Conservation (phyloP, 2,797 vertebrate species). For the Channa striata region DNA sequence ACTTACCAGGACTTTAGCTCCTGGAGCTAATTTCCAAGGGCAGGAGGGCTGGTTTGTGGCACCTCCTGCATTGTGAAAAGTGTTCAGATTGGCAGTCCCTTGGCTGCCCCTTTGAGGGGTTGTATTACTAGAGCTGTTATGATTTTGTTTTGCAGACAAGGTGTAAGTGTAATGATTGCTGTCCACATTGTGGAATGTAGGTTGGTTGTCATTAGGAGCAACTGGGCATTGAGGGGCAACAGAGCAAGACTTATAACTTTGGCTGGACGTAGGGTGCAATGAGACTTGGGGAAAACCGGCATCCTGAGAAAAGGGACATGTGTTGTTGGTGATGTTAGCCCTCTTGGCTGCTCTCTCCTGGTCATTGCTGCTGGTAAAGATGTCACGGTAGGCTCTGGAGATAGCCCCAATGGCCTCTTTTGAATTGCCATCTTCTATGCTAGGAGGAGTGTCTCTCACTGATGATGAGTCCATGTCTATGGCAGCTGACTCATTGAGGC, state of each 20-base stretch:
- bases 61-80: slow-evolving; percentile 51
- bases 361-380: slow-evolving; percentile 75
- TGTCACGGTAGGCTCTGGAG: slow-evolving; percentile 84
- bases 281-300: slow-evolving; percentile 63
- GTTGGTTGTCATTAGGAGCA: slow-evolving; percentile 67
- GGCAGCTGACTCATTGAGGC: slow-evolving; percentile 80
- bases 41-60: slow-evolving; percentile 72
- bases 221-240: slow-evolving; percentile 63
- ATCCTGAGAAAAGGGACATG: slow-evolving; percentile 74
- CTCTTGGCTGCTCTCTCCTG: slow-evolving; percentile 76
- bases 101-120: slow-evolving; percentile 50
- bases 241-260: slow-evolving; percentile 72
- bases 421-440: slow-evolving; percentile 73
- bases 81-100: slow-evolving; percentile 58
- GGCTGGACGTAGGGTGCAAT: slow-evolving; percentile 45
- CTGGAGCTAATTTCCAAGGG: slow-evolving; percentile 80
- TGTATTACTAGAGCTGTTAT: slow-evolving; percentile 48
- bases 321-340: slow-evolving; percentile 60
- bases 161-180: slow-evolving; percentile 73
- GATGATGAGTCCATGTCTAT: slow-evolving; percentile 77
- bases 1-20: slow-evolving; percentile 88
- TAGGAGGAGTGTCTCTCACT: slow-evolving; percentile 55
- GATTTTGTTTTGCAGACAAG: slow-evolving; percentile 75
- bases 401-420: slow-evolving; percentile 85
- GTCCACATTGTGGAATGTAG: slow-evolving; percentile 71